Conservation (phyloP, 2,113 vertebrate species). For the Nettapus auritus region DNA sequence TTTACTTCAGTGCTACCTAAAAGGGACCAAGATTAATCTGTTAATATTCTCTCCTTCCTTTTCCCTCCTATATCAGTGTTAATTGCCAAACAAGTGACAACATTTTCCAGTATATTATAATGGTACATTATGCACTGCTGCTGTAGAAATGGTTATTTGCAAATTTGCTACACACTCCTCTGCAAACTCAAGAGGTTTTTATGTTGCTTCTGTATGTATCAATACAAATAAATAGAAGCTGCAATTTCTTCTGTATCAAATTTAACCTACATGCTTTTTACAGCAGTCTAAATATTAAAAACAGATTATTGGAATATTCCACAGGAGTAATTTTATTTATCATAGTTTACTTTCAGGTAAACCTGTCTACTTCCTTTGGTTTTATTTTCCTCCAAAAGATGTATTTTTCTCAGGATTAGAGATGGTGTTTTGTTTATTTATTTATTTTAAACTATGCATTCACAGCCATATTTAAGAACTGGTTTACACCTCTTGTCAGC, state of each 20-base stretch:
- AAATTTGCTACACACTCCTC: conserved; percentile 35
- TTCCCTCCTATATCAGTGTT: conserved; percentile 51
- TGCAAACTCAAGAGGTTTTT: conserved; percentile 3
- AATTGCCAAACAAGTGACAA: conserved; percentile 63
- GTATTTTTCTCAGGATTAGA: not conserved
- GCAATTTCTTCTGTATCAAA: conserved; percentile 21
- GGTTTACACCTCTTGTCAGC: not conserved
- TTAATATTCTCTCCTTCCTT: conserved; percentile 57
- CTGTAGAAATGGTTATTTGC: conserved; percentile 35
- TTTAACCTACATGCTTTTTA: conserved; percentile 2
- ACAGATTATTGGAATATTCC: not conserved
- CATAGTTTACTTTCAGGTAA: not conserved
- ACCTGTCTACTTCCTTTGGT: not conserved
- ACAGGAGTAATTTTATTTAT: not conserved
- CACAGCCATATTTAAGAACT: not conserved
- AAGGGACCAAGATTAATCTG: conserved; percentile 46
- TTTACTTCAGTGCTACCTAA: not conserved
- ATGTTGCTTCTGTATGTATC: not conserved
- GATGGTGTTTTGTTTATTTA: not conserved
- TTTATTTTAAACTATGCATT: not conserved
- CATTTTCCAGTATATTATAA: conserved; percentile 42
- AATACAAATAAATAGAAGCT: conserved; percentile 32
- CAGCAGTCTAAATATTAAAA: conserved; percentile 22
- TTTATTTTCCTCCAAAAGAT: not conserved
- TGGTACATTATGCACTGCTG: conserved; percentile 7